Evolutionary conservation across 30 jellyfish, hydroid and myxozoan species (phyloP).

Genomic region (Cassiopea andromeda): DNA sequence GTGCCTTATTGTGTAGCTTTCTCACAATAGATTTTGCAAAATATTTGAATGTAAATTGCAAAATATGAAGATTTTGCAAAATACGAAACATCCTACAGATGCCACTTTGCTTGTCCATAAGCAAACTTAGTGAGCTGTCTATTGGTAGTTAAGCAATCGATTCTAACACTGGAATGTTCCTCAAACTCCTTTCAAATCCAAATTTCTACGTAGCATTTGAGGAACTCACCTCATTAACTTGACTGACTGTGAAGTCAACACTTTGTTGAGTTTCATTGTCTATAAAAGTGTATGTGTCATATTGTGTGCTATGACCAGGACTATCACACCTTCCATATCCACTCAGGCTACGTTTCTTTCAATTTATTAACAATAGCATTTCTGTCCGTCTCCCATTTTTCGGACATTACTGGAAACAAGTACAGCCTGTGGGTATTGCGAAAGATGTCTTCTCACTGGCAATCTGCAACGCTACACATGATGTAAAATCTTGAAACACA

Average conservation of each 20-base stretch:
- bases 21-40: too few relatives aligned
- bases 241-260: slow-evolving; percentile 7
- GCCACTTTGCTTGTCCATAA: slow-evolving; percentile 36
- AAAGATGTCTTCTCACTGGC: neutral
- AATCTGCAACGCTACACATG: neutral
- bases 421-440: neutral
- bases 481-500: neutral
- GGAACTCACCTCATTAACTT: slow-evolving; percentile 41
- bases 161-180: neutral
- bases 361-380: neutral
- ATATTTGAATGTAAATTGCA: neutral
- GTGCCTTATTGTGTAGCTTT: too few relatives aligned
- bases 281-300: slow-evolving; percentile 18
- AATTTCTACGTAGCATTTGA: slow-evolving; percentile 46
- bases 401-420: neutral
- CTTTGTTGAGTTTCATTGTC: slow-evolving; percentile 1
- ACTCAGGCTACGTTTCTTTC: slow-evolving; percentile 1
- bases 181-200: slow-evolving; percentile 8
- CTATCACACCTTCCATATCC: slow-evolving; percentile 57
- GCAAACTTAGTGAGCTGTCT: slow-evolving; percentile 22
- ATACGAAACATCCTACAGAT: slow-evolving; percentile 19
- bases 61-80: slow-evolving; percentile 25
- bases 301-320: slow-evolving; percentile 37
- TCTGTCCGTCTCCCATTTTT: neutral
- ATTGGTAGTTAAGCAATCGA: slow-evolving; percentile 43